Evolutionary conservation across 2,797 vertebrate species (phyloP), one percentile per base, ranked within the genome.

Genomic region (Vespertilio murinus): DNA sequence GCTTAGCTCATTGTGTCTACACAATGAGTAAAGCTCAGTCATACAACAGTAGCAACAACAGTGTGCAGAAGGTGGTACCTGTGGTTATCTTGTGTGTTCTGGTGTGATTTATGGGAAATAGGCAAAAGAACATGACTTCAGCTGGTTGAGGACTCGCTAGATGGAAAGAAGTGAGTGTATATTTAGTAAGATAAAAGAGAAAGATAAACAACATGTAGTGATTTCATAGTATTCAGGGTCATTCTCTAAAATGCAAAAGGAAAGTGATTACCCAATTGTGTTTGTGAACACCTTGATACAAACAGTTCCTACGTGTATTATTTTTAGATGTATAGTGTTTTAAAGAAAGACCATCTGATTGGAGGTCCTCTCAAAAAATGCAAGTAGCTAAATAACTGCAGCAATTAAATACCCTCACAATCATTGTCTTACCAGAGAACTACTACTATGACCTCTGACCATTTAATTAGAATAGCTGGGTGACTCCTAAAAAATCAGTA

Each of bases 401-500:
- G 5, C 35, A 73, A 70, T 69, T 59, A 56, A 89, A 86, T 42
- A 47, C 54, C 9, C 28, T 59, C 33, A 49, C 0, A 11, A n/a
- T 3, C 22, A 64, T 83, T 93, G 59, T 54, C 30, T 74, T 61
- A 45, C 47, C 69, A 82, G 79, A 61, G 56, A 56, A 45, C 30
- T 52, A 20, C 35, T n/a, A 38, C 23, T 30, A 8, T 78, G 83
- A 89, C 64, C 81, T 88, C 87, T 86, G 54, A 54, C 33, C 40
- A 88, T 42, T 87, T 74, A 74, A 25, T 78, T 38, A 59, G 73
- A 95, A 82, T 81, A 96, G 71, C 79, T 77, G 69, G 87, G 91
- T 18, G 82, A 93, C 96, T 96, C 95, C 91, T 96, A 33, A 92
- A 97, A 97, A 94, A 91, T 96, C 96, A 97, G 96, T 80, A 96